Conservation (phyloP, 2,888 invertebrate species). For the Chrysolina oricalcia region DNA sequence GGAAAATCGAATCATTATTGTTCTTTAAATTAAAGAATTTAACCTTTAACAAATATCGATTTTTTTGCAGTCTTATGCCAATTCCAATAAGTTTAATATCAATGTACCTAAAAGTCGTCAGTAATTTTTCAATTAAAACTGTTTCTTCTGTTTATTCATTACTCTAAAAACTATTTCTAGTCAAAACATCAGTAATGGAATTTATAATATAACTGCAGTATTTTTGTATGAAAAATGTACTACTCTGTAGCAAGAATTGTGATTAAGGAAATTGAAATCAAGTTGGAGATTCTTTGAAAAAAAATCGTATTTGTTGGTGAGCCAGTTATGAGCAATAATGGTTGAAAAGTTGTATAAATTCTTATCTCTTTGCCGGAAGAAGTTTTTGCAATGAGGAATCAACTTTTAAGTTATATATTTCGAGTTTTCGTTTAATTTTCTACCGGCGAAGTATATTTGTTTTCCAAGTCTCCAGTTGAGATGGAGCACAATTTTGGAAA, state of each 20-base stretch:
- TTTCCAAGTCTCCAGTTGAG: constrained; percentile 32
- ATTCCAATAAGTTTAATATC: constrained; percentile 21
- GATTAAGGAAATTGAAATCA: constrained; percentile 3
- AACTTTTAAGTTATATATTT: neutral
- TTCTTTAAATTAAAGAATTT: constrained; percentile 41
- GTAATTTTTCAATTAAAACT: neutral
- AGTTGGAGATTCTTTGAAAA: neutral
- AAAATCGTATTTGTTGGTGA: constrained; percentile 31
- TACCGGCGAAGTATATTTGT: constrained; percentile 40
- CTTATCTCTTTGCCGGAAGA: constrained; percentile 13
- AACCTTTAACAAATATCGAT: constrained; percentile 24
- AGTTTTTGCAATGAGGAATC: neutral
- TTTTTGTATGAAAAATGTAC: constrained; percentile 1
- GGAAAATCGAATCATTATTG: constrained; percentile 48
- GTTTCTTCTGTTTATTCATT: neutral
- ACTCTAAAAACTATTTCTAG: neutral
- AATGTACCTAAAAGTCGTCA: neutral
- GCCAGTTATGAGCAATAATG: constrained; percentile 45
- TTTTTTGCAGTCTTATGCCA: constrained; percentile 11
- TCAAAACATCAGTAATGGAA: neutral
- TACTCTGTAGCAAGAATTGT: constrained; percentile 2
- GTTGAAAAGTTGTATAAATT: constrained; percentile 33
- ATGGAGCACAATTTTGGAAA: constrained; percentile 37
- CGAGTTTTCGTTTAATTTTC: constrained; percentile 23
- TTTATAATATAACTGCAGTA: constrained; percentile 6